Percentiles rank a stretch among this genome's conserved stretches.
These are phyloP conservation scores for Julus scandinavius DNA, from an alignment of 2,888 invertebrate species.

Conservation along the genomic window DNA sequence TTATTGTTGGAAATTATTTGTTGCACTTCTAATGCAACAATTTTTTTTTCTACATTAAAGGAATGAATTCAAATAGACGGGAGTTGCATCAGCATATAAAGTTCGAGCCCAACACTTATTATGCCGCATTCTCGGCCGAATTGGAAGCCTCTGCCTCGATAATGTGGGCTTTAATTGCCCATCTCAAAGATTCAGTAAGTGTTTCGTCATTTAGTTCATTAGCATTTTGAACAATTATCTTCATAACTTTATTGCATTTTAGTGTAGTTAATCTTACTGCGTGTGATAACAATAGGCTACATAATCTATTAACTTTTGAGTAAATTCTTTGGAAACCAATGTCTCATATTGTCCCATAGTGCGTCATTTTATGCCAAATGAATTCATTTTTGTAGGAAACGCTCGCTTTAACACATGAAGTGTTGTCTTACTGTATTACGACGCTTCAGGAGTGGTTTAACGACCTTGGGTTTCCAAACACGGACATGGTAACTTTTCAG, in stretches of 20 bases:
- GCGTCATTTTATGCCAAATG: too few relatives aligned
- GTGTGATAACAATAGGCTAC: too few relatives aligned
- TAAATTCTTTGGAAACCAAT: too few relatives aligned
- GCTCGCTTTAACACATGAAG: constrained; percentile 76
- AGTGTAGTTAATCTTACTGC: too few relatives aligned
- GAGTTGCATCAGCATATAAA: constrained; percentile 92
- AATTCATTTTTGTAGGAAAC: constrained; percentile 65
- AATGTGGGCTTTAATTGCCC: constrained; percentile 96
- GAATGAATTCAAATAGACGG: constrained; percentile 96
- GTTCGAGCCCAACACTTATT: constrained; percentile 96
- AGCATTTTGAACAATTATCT: background rate
- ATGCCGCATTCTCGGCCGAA: constrained; percentile 97
- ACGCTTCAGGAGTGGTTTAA: constrained; percentile 90
- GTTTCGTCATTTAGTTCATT: background rate
- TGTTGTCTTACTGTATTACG: constrained; percentile 79
- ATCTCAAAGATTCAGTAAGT: constrained; percentile 78
- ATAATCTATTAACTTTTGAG: too few relatives aligned
- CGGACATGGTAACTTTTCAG: constrained; percentile 69
- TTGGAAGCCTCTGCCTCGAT: constrained; percentile 96
- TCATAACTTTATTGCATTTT: background rate
- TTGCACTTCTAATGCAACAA: too few relatives aligned
- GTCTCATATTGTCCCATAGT: too few relatives aligned
- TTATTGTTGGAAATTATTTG: background rate
- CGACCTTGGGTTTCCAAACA: constrained; percentile 77
- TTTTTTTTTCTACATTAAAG: constrained; percentile 66